Evolutionary conservation across 2,113 vertebrate species (phyloP), one percentile per base, ranked within the genome.

Genomic region (Delphinapterus leucas): DNA sequence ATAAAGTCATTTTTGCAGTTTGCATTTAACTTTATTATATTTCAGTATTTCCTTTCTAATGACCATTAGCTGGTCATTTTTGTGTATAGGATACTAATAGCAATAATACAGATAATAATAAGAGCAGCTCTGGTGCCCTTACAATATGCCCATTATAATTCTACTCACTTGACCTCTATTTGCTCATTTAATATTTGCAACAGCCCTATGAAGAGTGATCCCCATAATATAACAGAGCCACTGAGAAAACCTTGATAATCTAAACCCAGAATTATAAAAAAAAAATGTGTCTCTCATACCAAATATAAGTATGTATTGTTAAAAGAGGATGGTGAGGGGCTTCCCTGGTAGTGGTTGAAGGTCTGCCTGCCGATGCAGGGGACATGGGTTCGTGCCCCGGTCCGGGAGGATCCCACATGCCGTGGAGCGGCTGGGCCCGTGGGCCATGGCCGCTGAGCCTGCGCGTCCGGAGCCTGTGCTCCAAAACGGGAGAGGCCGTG

Each of bases 1-100:
- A 74, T n/a, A 73, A 79, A 36, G 20, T 26, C 25, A 49, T 83
- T 93, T 70, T 86, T 83, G 33, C 1, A 93, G 61, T 80, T 93
- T 60, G 20, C 2, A 28, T 73, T 65, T 86, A 73, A 86, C 1
- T 63, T 71, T 61, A 28, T 20, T 53, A 2, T 60, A 4, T 86
- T 80, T 79, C 3, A 6, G 4, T 44, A 44, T 63, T 38, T 63
- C 12, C 11, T 58, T 93, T 71, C 23, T 58, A 55, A 44, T 89
- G 67, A 67, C 25, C 68, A 76, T 73, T 60, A 68, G 14, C 11
- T 38, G 2, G 31, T 63, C 31, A 36, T 61, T 80, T 88, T 79
- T 2, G 21, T 80, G 23, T 7, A 41, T 73, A 14, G 17, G 36
- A 60, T 74, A 92, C 58, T 67, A 94, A 60, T 74, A 47, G 36